phyloP scores from a whole-genome alignment of 2,797 vertebrate genomes.

The Urosaurus nigricauda region DNA sequence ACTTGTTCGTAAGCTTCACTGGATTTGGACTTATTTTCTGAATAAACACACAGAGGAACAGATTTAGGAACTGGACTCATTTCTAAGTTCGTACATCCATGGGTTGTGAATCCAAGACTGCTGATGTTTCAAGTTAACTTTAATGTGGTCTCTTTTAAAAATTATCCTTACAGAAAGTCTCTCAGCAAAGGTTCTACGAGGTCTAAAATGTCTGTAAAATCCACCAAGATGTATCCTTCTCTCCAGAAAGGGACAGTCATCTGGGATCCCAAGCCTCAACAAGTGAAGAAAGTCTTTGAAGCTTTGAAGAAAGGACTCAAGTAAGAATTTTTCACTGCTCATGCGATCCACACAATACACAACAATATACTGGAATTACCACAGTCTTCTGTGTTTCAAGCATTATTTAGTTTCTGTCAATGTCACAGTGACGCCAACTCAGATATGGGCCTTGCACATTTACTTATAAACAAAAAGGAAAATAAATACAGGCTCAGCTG shows the following conservation, averaged over 20 bases:
- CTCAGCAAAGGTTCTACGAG: constrained; percentile 84
- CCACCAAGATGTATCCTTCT: constrained; percentile 83
- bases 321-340: constrained; percentile 77
- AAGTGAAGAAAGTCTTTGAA: constrained; percentile 92
- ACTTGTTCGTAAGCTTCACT: neutral
- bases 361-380: constrained; percentile 12
- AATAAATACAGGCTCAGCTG: too few relatives aligned
- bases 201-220: constrained; percentile 80
- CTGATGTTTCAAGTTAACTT: neutral
- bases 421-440: too few relatives aligned
- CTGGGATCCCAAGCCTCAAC: constrained; percentile 84
- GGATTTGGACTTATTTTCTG: neutral
- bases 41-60: neutral
- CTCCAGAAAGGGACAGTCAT: constrained; percentile 75
- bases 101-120: neutral
- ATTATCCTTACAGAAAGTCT: constrained; percentile 79
- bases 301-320: constrained; percentile 92
- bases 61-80: constrained; percentile 6
- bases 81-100: neutral
- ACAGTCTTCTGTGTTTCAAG: neutral
- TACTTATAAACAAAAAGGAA: too few relatives aligned
- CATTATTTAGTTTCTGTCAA: neutral
- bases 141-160: neutral
- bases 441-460: too few relatives aligned
- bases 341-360: neutral